Conservation (phyloP, 2,888 invertebrate species). For the Volucella inanis region DNA sequence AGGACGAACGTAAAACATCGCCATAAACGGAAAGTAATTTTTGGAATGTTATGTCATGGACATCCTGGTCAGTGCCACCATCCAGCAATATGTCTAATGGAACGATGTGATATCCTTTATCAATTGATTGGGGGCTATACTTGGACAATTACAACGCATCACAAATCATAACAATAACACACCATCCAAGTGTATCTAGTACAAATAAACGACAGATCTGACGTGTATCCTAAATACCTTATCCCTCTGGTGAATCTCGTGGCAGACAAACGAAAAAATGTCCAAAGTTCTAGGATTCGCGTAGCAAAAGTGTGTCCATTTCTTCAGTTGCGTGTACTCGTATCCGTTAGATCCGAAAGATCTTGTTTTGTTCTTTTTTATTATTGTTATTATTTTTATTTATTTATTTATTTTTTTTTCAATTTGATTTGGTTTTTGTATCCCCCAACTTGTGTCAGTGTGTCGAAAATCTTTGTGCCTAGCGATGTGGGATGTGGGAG, state of each 20-base stretch:
- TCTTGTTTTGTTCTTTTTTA: background rate
- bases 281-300: conserved; percentile 35
- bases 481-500: background rate
- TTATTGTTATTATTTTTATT: background rate
- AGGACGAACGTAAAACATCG: too few species aligned
- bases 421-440: conserved; percentile 1
- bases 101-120: conserved; percentile 58
- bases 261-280: conserved; percentile 23
- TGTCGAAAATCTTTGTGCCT: conserved; percentile 42
- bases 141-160: conserved; percentile 46
- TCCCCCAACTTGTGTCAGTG: background rate
- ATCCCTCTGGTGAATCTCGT: conserved; percentile 10
- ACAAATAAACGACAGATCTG: background rate
- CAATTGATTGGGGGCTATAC: conserved; percentile 63
- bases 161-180: background rate
- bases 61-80: conserved; percentile 51
- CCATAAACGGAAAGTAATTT: conserved; percentile 23
- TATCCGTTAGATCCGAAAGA: conserved; percentile 1
- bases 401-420: conserved; percentile 2
- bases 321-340: conserved; percentile 8
- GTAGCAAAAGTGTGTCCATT: conserved; percentile 12
- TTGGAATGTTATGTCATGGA: conserved; percentile 70
- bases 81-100: conserved; percentile 58
- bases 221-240: background rate
- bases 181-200: conserved; percentile 7